Evolutionary conservation across 2,797 vertebrate species (phyloP), one percentile per base, ranked within the genome.

Genomic region (Malurus leucopterus): DNA sequence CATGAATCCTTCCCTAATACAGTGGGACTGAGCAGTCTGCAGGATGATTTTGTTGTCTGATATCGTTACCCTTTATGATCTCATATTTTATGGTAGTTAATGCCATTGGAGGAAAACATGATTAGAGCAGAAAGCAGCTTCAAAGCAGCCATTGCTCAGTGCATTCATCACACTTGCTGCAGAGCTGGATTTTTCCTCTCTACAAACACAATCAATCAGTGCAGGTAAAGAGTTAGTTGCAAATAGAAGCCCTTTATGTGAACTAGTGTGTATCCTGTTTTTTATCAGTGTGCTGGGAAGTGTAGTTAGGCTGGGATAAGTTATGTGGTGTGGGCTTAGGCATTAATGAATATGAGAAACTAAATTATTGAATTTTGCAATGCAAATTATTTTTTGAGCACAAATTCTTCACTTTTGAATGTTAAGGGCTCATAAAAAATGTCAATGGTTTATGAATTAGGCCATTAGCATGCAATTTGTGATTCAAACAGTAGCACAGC

Each of bases 381-480:
- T 97, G 97, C 97, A 97, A 97, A 97, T 97, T 96, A 95, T 96
- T 96, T 96, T 97, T 97, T 95, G 95, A 97, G 95, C 94, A 96
- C 96, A 97, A 97, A 97, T 97, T 97, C 97, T 96, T 97, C 97
- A 97, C 95, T 97, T 97, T 95, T 95, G 97, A 97, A 97, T 97
- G 96, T 95, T 96, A 95, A 96, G 92, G 94, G 92, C 96, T 96
- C 97, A 96, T 97, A 97, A 97, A 97, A 97, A 97, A 97, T 96
- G 97, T 96, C 96, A 96, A 95, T 96, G 96, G 96, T 89, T 97
- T 97, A 97, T 97, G 97, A 97, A 97, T 97, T 97, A 97, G 97
- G 94, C 96, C 95, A 97, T 97, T 97, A 97, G 95, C 95, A 96
- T 97, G 96, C 96, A 96, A 97, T 97, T 97, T 97, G 96, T 95